These are phyloP conservation scores for Idaea dimidiata DNA, from an alignment of 2,888 invertebrate genomes.

Conservation along the genomic window DNA sequence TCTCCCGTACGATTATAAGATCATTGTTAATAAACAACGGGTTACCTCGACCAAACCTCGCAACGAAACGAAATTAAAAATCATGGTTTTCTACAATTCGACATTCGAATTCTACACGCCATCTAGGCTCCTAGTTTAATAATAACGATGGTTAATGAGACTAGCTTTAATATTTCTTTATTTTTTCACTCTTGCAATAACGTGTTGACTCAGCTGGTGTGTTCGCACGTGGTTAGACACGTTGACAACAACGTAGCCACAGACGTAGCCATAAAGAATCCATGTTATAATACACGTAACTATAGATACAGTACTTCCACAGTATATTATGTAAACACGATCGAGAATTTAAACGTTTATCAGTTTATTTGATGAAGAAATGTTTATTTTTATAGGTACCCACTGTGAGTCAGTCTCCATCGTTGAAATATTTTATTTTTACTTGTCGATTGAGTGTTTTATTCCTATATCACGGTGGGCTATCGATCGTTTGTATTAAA, in stretches of 20 bases:
- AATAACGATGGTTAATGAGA: too few species aligned
- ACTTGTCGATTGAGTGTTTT: not conserved
- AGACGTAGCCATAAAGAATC: slow-evolving; percentile 24
- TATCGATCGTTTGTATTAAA: not conserved
- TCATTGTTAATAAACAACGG: too few species aligned
- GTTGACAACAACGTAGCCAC: slow-evolving; percentile 30
- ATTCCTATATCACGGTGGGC: not conserved
- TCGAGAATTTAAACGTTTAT: not conserved
- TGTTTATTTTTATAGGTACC: not conserved
- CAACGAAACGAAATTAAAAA: too few species aligned
- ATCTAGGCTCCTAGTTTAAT: too few species aligned
- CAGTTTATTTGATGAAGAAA: slow-evolving; percentile 1
- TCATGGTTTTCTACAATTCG: too few species aligned
- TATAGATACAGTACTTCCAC: slow-evolving; percentile 10
- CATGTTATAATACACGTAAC: slow-evolving; percentile 11
- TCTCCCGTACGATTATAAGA: not conserved
- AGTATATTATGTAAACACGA: not conserved
- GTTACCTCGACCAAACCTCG: too few species aligned
- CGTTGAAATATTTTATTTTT: not conserved
- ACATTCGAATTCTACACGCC: too few species aligned
- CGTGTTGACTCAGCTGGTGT: slow-evolving; percentile 46
- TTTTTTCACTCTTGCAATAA: slow-evolving; percentile 26
- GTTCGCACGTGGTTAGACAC: slow-evolving; percentile 46
- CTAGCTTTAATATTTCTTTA: slow-evolving; percentile 9
- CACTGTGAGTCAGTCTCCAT: not conserved